These are phyloP conservation scores for Sceliomorpha sp. DNA, from an alignment of 2,888 invertebrate genomes.

Conservation along the genomic window DNA sequence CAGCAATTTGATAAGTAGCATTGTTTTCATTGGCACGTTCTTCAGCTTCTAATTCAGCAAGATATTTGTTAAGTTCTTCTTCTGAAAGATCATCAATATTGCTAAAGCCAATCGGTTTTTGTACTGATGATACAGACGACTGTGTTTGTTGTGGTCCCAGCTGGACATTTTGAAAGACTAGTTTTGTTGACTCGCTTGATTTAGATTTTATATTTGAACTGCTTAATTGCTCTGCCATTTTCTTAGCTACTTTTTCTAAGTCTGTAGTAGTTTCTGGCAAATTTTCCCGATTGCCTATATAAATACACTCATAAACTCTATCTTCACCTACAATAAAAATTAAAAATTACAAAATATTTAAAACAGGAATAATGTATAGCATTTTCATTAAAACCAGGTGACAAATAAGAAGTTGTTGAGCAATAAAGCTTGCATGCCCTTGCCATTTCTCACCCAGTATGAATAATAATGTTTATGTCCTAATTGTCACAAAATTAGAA, in stretches of 20 bases:
- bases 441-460: background rate
- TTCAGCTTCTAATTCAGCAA: constrained; percentile 78
- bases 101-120: constrained; percentile 68
- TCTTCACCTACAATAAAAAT: constrained; percentile 41
- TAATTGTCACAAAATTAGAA: too few relatives aligned
- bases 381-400: too few relatives aligned
- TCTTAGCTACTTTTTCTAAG: constrained; percentile 62
- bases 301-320: constrained; percentile 63
- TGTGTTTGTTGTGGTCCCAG: constrained; percentile 43
- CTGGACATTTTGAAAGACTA: constrained; percentile 60
- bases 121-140: constrained; percentile 35
- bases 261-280: constrained; percentile 60
- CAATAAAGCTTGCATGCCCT: too few relatives aligned
- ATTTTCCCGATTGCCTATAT: constrained; percentile 59
- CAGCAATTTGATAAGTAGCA: constrained; percentile 53
- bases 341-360: background rate
- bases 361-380: too few relatives aligned
- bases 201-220: constrained; percentile 33
- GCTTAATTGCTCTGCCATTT: constrained; percentile 59
- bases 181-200: constrained; percentile 48
- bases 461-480: background rate
- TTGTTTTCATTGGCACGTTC: constrained; percentile 65
- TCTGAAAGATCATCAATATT: constrained; percentile 76
- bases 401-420: too few relatives aligned
- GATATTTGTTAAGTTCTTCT: constrained; percentile 77